phyloP scores from a whole-genome alignment of 2,113 vertebrate species.

The Oceanodroma tethys region DNA sequence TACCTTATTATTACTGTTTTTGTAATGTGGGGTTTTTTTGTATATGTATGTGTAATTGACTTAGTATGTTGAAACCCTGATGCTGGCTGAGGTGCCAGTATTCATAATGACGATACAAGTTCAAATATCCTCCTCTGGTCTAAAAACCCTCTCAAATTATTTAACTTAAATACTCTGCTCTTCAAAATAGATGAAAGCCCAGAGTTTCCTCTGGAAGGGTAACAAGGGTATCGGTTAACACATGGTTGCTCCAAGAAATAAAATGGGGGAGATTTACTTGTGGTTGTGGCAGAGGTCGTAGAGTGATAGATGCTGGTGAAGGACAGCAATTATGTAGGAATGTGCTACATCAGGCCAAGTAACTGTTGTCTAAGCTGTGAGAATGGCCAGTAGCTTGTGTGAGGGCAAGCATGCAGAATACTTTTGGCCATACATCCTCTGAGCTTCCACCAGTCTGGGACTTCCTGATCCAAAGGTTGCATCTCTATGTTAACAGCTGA shows the following conservation, averaged over 20 bases:
- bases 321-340: neutral
- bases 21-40: neutral
- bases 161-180: neutral
- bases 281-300: neutral
- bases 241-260: neutral
- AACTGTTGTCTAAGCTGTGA: neutral
- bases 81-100: neutral
- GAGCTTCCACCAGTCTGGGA: neutral
- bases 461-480: neutral
- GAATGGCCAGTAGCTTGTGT: neutral
- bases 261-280: neutral
- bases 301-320: neutral
- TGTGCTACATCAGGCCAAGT: neutral
- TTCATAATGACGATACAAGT: neutral
- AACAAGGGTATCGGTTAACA: neutral
- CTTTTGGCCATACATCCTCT: neutral
- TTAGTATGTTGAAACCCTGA: neutral
- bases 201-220: neutral
- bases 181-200: neutral
- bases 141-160: neutral
- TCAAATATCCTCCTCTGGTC: neutral
- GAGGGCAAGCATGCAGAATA: neutral
- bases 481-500: neutral
- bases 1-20: neutral
- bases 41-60: neutral